These are phyloP conservation scores for Epirrhoe alternata DNA, from an alignment of 2,888 invertebrate species.

Conservation along the genomic window DNA sequence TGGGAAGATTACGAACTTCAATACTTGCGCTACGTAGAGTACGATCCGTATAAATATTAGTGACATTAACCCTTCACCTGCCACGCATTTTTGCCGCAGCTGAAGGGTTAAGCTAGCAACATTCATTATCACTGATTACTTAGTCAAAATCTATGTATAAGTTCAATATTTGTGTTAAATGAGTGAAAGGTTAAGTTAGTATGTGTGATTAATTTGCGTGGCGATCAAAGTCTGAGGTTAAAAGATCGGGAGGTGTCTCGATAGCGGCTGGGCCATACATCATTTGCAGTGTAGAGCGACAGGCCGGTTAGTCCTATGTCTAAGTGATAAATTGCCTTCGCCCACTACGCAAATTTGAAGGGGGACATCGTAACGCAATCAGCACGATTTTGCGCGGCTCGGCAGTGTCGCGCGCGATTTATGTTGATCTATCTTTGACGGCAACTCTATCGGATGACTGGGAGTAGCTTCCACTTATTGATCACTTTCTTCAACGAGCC, in stretches of 20 bases:
- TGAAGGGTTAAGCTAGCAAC: too few relatives aligned
- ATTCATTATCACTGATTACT: not conserved
- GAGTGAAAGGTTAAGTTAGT: slow-evolving; percentile 36
- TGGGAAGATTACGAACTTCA: too few relatives aligned
- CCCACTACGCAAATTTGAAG: slow-evolving; percentile 80
- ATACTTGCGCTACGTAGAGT: too few relatives aligned
- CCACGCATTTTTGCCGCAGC: too few relatives aligned
- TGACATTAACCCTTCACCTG: too few relatives aligned
- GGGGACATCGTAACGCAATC: slow-evolving; percentile 79
- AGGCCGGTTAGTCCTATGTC: slow-evolving; percentile 74
- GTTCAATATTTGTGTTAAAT: slow-evolving; percentile 33
- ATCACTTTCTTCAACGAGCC: slow-evolving; percentile 17
- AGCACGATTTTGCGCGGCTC: slow-evolving; percentile 74
- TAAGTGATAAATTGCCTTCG: slow-evolving; percentile 82
- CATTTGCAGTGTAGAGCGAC: slow-evolving; percentile 65
- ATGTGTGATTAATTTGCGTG: slow-evolving; percentile 40
- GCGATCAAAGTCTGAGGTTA: slow-evolving; percentile 57
- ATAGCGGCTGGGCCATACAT: slow-evolving; percentile 64
- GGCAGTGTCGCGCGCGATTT: slow-evolving; percentile 71
- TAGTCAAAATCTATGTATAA: not conserved
- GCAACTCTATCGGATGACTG: slow-evolving; percentile 40
- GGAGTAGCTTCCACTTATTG: slow-evolving; percentile 22
- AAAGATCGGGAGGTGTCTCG: slow-evolving; percentile 52
- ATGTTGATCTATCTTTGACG: slow-evolving; percentile 55
- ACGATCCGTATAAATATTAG: too few relatives aligned